Evolutionary conservation across 2,888 invertebrate species (phyloP).

Genomic region (Rhagonycha lutea): DNA sequence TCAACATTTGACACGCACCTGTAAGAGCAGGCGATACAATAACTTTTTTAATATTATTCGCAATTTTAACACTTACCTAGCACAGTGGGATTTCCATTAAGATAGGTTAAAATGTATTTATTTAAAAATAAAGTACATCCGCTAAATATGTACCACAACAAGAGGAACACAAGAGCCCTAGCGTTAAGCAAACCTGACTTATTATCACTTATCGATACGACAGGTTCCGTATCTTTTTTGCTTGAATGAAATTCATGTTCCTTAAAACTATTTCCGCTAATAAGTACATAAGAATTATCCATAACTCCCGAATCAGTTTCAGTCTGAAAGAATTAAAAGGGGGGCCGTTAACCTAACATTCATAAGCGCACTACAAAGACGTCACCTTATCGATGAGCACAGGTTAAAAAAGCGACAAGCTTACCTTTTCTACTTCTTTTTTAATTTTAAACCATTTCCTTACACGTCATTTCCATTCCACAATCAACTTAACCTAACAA

Average conservation of each 20-base stretch:
- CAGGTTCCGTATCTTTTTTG: conserved; percentile 30
- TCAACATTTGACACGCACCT: conserved; percentile 78
- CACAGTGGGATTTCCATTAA: conserved; percentile 73
- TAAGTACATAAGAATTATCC: conserved; percentile 32
- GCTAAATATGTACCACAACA: conserved; percentile 78
- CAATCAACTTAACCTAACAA: conserved; percentile 8
- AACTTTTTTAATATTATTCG: conserved; percentile 2
- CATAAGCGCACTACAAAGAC: neutral
- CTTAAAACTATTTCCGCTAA: conserved; percentile 25
- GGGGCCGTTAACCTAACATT: neutral
- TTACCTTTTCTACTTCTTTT: neutral
- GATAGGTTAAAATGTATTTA: conserved; percentile 74
- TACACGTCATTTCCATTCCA: conserved; percentile 1
- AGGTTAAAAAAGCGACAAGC: neutral
- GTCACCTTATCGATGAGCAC: neutral
- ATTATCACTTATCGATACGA: conserved; percentile 8
- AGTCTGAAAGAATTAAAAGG: neutral
- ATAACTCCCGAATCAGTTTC: conserved; percentile 16
- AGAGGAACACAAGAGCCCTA: conserved; percentile 64
- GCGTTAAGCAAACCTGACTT: conserved; percentile 60
- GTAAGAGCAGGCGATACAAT: conserved; percentile 34
- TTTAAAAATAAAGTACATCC: conserved; percentile 77
- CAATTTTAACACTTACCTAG: conserved; percentile 60
- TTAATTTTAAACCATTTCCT: neutral
- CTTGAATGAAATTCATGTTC: conserved; percentile 23